Evolutionary conservation across 1,140 invertebrate genomes (phyloP).

Genomic region (Drosophila kurseongensis): DNA sequence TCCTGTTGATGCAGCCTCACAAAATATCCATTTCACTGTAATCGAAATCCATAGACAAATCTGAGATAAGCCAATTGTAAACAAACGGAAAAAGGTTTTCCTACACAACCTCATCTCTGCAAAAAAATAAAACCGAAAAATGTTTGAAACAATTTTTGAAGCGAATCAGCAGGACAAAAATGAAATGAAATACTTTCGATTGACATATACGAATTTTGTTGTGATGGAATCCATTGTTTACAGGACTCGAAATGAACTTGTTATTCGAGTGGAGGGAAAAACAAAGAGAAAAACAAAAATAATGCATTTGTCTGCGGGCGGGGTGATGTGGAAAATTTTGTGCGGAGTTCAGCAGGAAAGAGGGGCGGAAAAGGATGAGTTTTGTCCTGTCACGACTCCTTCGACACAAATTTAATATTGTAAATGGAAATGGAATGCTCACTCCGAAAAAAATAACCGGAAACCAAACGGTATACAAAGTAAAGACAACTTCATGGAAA

Average conservation of each 20-base stretch:
- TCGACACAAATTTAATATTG: constrained; percentile 51
- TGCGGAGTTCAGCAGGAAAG: constrained; percentile 31
- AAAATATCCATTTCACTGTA: constrained; percentile 49
- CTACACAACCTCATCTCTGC: not conserved
- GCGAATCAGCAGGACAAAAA: constrained; percentile 22
- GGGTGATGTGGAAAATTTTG: constrained; percentile 10
- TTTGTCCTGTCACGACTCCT: constrained; percentile 27
- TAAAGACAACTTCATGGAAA: not conserved
- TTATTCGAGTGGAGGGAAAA: constrained; percentile 44
- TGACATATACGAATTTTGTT: constrained; percentile 49
- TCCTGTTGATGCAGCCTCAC: constrained; percentile 23
- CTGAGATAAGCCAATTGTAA: constrained; percentile 53
- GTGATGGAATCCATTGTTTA: constrained; percentile 53
- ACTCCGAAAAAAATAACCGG: constrained; percentile 1
- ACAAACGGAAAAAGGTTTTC: constrained; percentile 35
- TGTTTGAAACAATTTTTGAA: constrained; percentile 43
- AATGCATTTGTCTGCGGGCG: constrained; percentile 30
- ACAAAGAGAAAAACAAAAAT: constrained; percentile 39
- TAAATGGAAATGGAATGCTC: constrained; percentile 40
- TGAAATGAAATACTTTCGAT: constrained; percentile 54
- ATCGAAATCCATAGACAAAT: constrained; percentile 53
- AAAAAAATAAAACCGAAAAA: constrained; percentile 10
- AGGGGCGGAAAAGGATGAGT: constrained; percentile 18
- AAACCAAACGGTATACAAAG: not conserved
- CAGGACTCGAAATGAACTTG: constrained; percentile 53